phyloP scores from a whole-genome alignment of 1,140 invertebrate genomes.

The Pogonomyrmex barbatus region DNA sequence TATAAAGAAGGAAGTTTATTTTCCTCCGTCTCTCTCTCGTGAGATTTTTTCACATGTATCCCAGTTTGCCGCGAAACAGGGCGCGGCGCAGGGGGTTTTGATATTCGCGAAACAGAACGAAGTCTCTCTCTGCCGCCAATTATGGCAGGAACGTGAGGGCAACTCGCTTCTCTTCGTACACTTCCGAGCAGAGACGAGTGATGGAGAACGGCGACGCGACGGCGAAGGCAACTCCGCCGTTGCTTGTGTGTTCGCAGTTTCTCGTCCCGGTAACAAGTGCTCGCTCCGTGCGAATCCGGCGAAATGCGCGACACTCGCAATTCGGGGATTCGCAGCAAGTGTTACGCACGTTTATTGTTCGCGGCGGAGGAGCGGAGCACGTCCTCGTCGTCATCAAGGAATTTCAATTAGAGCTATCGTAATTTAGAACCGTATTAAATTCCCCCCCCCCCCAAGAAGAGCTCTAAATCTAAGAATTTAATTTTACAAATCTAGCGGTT shows the following conservation, averaged over 20 bases:
- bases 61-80: constrained; percentile 3
- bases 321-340: constrained; percentile 35
- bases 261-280: constrained; percentile 45
- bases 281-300: constrained; percentile 28
- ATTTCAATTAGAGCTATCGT: constrained; percentile 47
- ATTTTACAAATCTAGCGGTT: background rate
- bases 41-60: background rate
- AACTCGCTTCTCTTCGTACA: background rate
- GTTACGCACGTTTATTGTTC: constrained; percentile 54
- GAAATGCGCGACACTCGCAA: constrained; percentile 9
- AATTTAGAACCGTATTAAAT: constrained; percentile 28
- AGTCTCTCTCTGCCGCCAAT: constrained; percentile 33
- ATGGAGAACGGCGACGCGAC: constrained; percentile 13
- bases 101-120: constrained; percentile 34
- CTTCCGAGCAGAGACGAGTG: constrained; percentile 41
- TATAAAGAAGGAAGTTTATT: background rate
- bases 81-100: background rate
- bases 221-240: background rate
- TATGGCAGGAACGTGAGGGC: constrained; percentile 50
- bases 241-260: constrained; percentile 28
- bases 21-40: background rate
- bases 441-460: background rate
- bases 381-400: background rate
- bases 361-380: background rate
- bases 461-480: background rate